These are phyloP conservation scores for Danio choprae DNA, from an alignment of 2,797 vertebrate species.

Conservation along the genomic window DNA sequence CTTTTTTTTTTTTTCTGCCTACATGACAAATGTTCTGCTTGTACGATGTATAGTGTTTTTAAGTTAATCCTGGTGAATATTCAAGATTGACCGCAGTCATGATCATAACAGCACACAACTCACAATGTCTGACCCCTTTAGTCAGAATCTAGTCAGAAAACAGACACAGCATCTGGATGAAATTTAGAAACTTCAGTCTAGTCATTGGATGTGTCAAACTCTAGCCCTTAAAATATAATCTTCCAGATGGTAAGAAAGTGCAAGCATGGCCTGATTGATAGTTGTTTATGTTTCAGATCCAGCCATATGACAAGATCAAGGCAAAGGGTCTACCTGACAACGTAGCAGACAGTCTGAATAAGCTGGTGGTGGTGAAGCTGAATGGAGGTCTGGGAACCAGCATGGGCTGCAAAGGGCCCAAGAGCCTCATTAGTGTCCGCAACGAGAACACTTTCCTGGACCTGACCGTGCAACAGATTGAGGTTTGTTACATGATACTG, in stretches of 20 bases:
- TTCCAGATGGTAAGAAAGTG: neutral
- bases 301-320: slow-evolving; percentile 94
- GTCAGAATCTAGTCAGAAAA: slow-evolving; percentile 3
- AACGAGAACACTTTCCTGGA: slow-evolving; percentile 99
- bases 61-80: slow-evolving; percentile 14
- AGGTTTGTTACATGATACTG: slow-evolving; percentile 75
- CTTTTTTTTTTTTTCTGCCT: slow-evolving; percentile 28
- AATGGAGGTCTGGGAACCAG: slow-evolving; percentile 97
- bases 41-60: neutral
- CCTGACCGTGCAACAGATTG: slow-evolving; percentile 97
- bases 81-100: neutral
- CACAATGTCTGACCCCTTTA: neutral
- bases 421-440: slow-evolving; percentile 96
- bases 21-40: neutral
- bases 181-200: slow-evolving; percentile 17
- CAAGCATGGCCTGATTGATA: neutral
- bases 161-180: slow-evolving; percentile 25
- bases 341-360: slow-evolving; percentile 90
- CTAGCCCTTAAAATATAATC: neutral
- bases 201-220: neutral
- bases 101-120: slow-evolving; percentile 20
- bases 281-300: slow-evolving; percentile 80
- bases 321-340: slow-evolving; percentile 86
- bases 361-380: slow-evolving; percentile 96
- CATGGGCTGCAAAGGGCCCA: slow-evolving; percentile 98